These are phyloP conservation scores for Hesperophylax magnus DNA, from an alignment of 1,140 invertebrate genomes.

Conservation along the genomic window DNA sequence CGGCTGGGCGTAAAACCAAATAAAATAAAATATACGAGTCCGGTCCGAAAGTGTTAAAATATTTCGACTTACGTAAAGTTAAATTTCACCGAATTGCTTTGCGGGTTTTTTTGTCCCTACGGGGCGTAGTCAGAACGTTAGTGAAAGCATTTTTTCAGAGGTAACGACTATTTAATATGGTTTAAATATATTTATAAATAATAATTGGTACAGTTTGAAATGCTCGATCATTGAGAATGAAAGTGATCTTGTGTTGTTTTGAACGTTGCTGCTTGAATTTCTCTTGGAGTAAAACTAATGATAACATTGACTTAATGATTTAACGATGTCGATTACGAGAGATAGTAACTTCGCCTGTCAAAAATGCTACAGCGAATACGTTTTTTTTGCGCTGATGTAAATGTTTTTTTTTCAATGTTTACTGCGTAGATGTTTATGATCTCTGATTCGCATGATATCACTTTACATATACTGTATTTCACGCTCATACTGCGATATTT, in stretches of 20 bases:
- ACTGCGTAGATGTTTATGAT: neutral
- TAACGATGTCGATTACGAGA: neutral
- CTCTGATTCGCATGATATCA: too few relatives aligned
- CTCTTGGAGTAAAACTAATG: neutral
- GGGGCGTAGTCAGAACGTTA: neutral
- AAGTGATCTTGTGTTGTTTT: neutral
- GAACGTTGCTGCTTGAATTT: neutral
- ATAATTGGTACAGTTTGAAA: neutral
- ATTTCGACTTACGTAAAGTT: neutral
- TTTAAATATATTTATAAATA: neutral
- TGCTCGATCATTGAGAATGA: neutral
- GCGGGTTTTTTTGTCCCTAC: conserved; percentile 4
- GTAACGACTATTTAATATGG: neutral
- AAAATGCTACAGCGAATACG: neutral
- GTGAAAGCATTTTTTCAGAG: neutral
- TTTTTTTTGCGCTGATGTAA: neutral
- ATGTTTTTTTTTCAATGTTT: neutral
- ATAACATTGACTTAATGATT: neutral
- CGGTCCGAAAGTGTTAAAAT: too few relatives aligned
- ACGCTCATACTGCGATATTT: too few relatives aligned
- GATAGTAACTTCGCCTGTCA: neutral
- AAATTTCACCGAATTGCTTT: conserved; percentile 2
- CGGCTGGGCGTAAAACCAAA: too few relatives aligned
- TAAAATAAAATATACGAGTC: too few relatives aligned
- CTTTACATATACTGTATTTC: too few relatives aligned